Conservation (phyloP, 2,797 vertebrate genomes). For the Triplophysa yarkandensis region DNA sequence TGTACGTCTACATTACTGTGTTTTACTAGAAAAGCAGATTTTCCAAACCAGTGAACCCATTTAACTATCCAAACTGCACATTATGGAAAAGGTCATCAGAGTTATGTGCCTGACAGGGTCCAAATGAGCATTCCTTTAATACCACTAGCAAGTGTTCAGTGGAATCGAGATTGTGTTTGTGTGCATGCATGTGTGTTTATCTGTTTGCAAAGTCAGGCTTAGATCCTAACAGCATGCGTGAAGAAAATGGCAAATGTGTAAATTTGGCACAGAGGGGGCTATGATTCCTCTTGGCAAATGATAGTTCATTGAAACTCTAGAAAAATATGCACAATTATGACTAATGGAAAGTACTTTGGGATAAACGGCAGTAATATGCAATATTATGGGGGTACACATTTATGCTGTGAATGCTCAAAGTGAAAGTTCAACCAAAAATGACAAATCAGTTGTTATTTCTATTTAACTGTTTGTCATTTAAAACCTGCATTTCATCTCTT, state of each 20-base stretch:
- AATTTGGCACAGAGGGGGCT: constrained; percentile 5
- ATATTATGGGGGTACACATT: too few relatives aligned
- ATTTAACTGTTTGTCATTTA: too few relatives aligned
- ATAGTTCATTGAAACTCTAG: background rate
- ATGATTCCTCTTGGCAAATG: constrained; percentile 8
- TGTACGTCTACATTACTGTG: background rate
- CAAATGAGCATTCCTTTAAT: constrained; percentile 32
- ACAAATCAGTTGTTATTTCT: too few relatives aligned
- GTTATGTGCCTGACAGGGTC: constrained; percentile 33
- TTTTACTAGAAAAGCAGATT: background rate
- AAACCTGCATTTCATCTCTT: too few relatives aligned
- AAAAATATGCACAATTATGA: background rate
- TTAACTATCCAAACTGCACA: constrained; percentile 3
- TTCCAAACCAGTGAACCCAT: background rate
- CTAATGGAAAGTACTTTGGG: background rate
- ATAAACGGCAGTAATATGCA: too few relatives aligned
- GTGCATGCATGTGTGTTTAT: background rate
- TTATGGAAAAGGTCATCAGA: constrained; percentile 42
- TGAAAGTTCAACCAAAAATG: too few relatives aligned
- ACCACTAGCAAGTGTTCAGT: constrained; percentile 18
- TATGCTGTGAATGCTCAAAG: too few relatives aligned
- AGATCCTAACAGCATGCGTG: constrained; percentile 9
- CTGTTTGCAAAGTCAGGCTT: constrained; percentile 4
- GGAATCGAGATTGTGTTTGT: constrained; percentile 24
- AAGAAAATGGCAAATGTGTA: constrained; percentile 11